Evolutionary conservation across 2,797 vertebrate genomes (phyloP), one percentile per base, ranked within the genome.

Genomic region (Argyrosomus regius): DNA sequence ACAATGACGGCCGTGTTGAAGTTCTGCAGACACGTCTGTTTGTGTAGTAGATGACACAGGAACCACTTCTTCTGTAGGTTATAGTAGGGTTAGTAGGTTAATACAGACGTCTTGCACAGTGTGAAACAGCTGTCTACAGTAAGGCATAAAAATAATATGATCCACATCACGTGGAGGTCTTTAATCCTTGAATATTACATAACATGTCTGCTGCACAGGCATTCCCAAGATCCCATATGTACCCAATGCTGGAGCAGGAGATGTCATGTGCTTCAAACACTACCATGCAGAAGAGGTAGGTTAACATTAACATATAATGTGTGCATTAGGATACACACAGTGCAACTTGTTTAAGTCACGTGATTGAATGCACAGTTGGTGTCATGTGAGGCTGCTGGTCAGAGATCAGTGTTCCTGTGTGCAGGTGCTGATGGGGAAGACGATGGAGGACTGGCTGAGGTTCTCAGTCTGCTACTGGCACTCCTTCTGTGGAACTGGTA

Each of bases 381-480:
- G 53, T 14, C 35, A 10, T 28, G 18, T 24, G 56, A 56, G 54
- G 12, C 26, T 56, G 22, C 43, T 60, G 62, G 18, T 74, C 49
- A 53, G 24, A 80, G 72, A 6, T 72, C n/a, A 20, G 17, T 77
- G 61, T 81, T 74, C 14, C n/a, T 82, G 41, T 84, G 43, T 86
- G 71, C 81, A 93, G 92, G 88, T 93, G 73, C 72, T 94, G 77
- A 87, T 93, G 83, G 94, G 90, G 13, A 90, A 79, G 75, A 93
- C 61, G 61, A 94, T 94, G 94, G 93, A 93, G 83, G 92, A 94
- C 84, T 95, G 94, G 94, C 82, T 95, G 80, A 89, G 94, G 79
- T 95, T 93, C 74, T 95, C 91, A 0, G 91, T 94, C 75, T 95
- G 92, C 81, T 93, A 92, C 89, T 95, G 93, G 91, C 93, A 91